A percentile compares a stretch with the other conserved stretches of the same genome.
Conservation (phyloP, 1,140 invertebrate species). For the Papilio polyxenes region DNA sequence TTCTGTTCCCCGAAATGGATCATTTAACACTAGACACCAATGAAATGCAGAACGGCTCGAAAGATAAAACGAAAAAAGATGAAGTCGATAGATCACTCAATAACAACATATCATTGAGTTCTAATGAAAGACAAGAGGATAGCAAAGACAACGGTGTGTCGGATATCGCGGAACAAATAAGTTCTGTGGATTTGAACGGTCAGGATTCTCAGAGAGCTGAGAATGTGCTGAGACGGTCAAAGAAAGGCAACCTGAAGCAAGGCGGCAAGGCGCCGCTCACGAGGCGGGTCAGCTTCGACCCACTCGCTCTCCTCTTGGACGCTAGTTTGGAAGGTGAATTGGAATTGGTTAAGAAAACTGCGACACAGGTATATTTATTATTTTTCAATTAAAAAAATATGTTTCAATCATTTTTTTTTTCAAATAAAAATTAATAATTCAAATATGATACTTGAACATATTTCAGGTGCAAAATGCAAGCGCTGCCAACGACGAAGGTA, state of each 20-base stretch:
- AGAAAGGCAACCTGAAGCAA: conserved; percentile 89
- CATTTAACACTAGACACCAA: conserved; percentile 62
- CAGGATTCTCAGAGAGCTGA: conserved; percentile 79
- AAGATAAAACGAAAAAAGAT: conserved; percentile 70
- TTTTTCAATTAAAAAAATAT: background rate
- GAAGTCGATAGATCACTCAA: conserved; percentile 71
- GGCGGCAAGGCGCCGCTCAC: conserved; percentile 86
- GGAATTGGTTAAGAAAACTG: conserved; percentile 97
- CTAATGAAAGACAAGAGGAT: conserved; percentile 73
- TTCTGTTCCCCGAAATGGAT: conserved; percentile 89
- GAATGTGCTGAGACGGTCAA: conserved; percentile 83
- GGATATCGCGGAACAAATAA: conserved; percentile 77
- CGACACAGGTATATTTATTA: conserved; percentile 87
- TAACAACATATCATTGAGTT: conserved; percentile 69
- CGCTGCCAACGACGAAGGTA: conserved; percentile 98
- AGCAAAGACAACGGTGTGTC: conserved; percentile 78
- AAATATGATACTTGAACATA: conserved; percentile 51
- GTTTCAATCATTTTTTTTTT: background rate
- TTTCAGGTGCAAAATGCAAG: conserved; percentile 95
- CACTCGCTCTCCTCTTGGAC: conserved; percentile 96
- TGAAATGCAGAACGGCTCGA: conserved; percentile 65
- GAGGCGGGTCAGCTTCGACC: conserved; percentile 97
- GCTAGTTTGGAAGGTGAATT: conserved; percentile 99
- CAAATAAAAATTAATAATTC: too few species aligned
- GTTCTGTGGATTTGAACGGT: conserved; percentile 80